Evolutionary conservation across 2,888 invertebrate species (phyloP).

Genomic region (Leptura quadrifasciata): DNA sequence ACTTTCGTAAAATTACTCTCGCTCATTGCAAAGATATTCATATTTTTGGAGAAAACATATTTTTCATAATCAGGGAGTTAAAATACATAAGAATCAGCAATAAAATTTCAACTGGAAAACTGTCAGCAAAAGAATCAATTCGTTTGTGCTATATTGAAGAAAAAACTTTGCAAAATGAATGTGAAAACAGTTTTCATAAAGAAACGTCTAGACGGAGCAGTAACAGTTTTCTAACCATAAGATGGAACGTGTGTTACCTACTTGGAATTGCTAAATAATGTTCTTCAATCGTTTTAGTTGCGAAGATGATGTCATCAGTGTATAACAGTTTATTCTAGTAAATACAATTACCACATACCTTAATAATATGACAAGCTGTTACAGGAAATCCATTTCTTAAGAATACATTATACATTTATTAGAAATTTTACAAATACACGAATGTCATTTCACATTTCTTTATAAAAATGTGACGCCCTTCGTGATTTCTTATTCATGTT

Average conservation of each 20-base stretch:
- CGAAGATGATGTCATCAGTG: not conserved
- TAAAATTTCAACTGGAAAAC: no score
- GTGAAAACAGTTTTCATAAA: not conserved
- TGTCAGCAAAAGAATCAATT: not conserved
- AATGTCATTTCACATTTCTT: no score
- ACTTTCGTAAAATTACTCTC: no score
- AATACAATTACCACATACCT: not conserved
- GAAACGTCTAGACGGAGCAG: not conserved
- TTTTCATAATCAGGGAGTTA: no score
- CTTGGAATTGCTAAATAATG: conserved; percentile 1
- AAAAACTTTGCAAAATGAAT: not conserved
- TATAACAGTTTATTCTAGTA: not conserved
- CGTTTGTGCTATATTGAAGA: not conserved
- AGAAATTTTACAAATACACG: no score
- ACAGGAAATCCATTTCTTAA: no score
- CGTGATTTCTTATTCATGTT: no score
- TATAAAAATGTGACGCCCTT: no score
- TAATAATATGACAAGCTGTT: not conserved
- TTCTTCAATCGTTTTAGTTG: not conserved
- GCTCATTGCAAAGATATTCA: no score
- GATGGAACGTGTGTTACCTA: not conserved
- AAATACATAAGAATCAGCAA: no score
- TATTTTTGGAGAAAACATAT: no score
- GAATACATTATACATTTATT: no score
- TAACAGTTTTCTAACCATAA: not conserved